Base-by-base conservation (phyloP, 1,140 invertebrate genomes). In the Tetragnatha versicolor region DNA sequence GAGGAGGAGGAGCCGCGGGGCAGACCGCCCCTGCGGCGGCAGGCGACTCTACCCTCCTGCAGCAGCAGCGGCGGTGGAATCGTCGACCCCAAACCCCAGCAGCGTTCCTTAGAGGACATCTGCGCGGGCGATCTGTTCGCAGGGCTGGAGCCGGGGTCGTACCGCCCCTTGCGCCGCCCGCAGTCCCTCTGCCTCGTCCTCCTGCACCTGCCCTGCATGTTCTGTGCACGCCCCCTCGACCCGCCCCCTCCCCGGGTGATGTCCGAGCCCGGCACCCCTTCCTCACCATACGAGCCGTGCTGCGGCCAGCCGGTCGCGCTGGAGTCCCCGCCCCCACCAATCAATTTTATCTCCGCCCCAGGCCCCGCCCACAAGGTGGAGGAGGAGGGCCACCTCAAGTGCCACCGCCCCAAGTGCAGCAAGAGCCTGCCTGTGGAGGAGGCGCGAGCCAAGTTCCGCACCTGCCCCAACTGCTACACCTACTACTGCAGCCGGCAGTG, bases 381-480 rank as follows among this genome's bases (percentile, higher is more conserved):
- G 69, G 75, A 68, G 25, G 65, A 69, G 20, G 53, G 75, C 22
- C 75, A 78, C 47, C 63, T 88, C 7, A 82, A 84, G 65, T 88
- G 85, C 82, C 81, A 82, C 39, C 70, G 85, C 69, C 80, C 84
- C 9, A 77, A 85, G 22, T 88, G 88, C 79, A 82, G 83, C 14
- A 84, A 85, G 35, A 84, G 83, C 22, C 81, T 84, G 17, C 82
- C 83, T 25, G 80, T 85, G 51, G 83, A 82, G 22, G 84, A 86
- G 53, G 88, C 87, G 3, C 82, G 85, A 37, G 77, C 81, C 81
- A 89, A 89, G 82, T 96, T 91, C 87, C 94, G 95, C 84, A 92
- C 91, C 70, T 98, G 96, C 86, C 95, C 97, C 87, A 97, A 97
- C 86, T 98, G 96, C 87, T 92, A 92, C 77, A 95, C 94, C 81